Percentiles rank a stretch among this genome's conserved stretches.
Evolutionary conservation across 2,888 invertebrate genomes (phyloP).

Genomic region (Apodemia duryi): DNA sequence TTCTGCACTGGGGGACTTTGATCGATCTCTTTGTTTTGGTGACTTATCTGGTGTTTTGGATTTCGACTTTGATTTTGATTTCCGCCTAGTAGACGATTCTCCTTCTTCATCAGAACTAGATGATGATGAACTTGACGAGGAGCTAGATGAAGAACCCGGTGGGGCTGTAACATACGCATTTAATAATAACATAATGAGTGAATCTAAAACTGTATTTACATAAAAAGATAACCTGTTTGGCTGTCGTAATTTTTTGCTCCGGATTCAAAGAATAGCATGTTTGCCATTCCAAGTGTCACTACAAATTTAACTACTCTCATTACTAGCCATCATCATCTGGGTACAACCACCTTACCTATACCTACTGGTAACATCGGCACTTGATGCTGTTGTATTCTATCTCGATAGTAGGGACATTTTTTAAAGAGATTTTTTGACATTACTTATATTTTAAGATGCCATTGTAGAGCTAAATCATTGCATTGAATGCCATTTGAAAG

Average conservation of each 20-base stretch:
- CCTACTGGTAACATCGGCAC: too few species aligned
- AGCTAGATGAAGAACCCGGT: constrained; percentile 73
- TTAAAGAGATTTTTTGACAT: too few species aligned
- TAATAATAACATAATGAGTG: not conserved
- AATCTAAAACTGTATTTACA: not conserved
- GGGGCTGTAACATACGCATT: constrained; percentile 46
- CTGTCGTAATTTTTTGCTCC: not conserved
- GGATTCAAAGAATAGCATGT: too few species aligned
- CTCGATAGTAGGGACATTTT: too few species aligned
- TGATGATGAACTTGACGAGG: constrained; percentile 72
- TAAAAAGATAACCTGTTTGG: not conserved
- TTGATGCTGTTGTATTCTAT: too few species aligned
- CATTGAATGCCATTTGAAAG: too few species aligned
- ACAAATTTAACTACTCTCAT: too few species aligned
- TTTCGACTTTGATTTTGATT: constrained; percentile 64
- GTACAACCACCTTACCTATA: too few species aligned
- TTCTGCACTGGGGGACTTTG: constrained; percentile 56
- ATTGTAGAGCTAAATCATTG: too few species aligned
- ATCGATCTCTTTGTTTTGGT: constrained; percentile 52
- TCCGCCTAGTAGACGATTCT: constrained; percentile 52
- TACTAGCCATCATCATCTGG: too few species aligned
- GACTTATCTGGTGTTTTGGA: constrained; percentile 58
- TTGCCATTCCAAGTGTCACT: too few species aligned
- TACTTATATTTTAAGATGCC: too few species aligned
- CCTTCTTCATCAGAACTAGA: constrained; percentile 75